Base-by-base conservation (phyloP, 2,888 invertebrate species). In the Drosophila neotestacea region DNA sequence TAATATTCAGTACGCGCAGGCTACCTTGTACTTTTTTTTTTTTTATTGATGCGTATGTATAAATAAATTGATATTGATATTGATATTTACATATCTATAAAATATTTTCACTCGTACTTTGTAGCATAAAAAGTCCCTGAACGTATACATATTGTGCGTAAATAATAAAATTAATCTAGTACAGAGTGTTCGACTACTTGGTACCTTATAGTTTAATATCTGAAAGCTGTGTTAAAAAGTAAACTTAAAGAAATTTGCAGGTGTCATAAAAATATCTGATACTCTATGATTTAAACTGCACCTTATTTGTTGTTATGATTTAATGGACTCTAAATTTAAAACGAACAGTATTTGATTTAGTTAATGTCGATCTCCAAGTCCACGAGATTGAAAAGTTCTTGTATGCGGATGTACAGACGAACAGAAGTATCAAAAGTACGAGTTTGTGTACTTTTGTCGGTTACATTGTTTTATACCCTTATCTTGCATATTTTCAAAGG, bases 1-100 rank as follows among this genome's bases (percentile, higher is more conserved):
- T 42, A 55, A 42, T 55, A 55, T 34, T 44, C 22, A 42, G 9
- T 55, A 10, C 13, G 13, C 28, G 28, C n/a, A 27, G 27, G 16
- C 16, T 52, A 2, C 6, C 16, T 50, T 48, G n/a, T 30, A 4
- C 41, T 5, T 4, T 39, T 13, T 41, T 39, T 13, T 41, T 36
- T 11, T 38, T 38, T 39, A 32, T 32, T 6, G 2, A 42, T 22
- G 32, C 7, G 13, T 6, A 13, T 30, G 13, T 2, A 41, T 42
- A 9, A 1, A 42, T 32, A 22, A 7, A 42, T 42, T 11, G 1
- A 32, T 16, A 16, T 16, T 16, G 16, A 16, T 32, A 48, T 16
- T 32, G 13, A 42, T 42, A 41, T 16, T 16, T 39, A 13, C 13
- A 16, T 41, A 42, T 13, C 16, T 42, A 27, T 7, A 2, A 1